A percentile compares a stretch with the other conserved stretches of the same genome.
These are phyloP conservation scores for Agrilus cyanescens DNA, from an alignment of 2,888 invertebrate genomes.

Conservation along the genomic window DNA sequence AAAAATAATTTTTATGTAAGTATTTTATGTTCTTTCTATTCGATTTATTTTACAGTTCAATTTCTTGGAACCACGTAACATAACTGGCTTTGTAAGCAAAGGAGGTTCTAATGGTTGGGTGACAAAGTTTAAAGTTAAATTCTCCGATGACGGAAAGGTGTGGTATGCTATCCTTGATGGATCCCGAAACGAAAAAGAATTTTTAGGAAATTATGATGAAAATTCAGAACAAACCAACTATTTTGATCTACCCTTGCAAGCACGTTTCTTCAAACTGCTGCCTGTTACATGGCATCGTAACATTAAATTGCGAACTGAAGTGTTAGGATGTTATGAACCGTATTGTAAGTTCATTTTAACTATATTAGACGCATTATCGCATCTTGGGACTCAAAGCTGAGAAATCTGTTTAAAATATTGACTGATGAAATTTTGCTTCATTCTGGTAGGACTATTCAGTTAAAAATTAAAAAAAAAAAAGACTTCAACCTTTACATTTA, in stretches of 20 bases:
- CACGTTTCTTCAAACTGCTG: constrained; percentile 57
- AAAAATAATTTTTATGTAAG: not conserved
- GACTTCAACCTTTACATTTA: too few species aligned
- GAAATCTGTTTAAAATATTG: too few species aligned
- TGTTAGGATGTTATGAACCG: constrained; percentile 65
- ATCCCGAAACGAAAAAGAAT: constrained; percentile 44
- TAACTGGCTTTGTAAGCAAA: constrained; percentile 68
- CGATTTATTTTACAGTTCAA: constrained; percentile 46
- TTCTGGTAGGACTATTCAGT: too few species aligned
- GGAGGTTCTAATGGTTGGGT: constrained; percentile 65
- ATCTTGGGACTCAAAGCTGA: too few species aligned
- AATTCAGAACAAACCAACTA: constrained; percentile 47
- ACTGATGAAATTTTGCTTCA: too few species aligned
- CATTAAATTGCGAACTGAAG: constrained; percentile 63
- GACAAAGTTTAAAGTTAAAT: constrained; percentile 57
- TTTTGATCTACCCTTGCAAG: constrained; percentile 61
- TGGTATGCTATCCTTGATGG: constrained; percentile 59
- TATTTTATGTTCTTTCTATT: not conserved
- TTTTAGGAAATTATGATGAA: constrained; percentile 62
- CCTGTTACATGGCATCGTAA: constrained; percentile 62
- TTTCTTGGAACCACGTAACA: constrained; percentile 59
- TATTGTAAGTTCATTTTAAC: constrained; percentile 43
- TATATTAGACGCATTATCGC: too few species aligned
- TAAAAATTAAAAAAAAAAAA: too few species aligned
- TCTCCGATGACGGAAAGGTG: constrained; percentile 55